Percentiles rank a stretch among this genome's conserved stretches.
These are phyloP conservation scores for Aleiodes sp. DNA, from an alignment of 1,140 invertebrate genomes.

Conservation along the genomic window DNA sequence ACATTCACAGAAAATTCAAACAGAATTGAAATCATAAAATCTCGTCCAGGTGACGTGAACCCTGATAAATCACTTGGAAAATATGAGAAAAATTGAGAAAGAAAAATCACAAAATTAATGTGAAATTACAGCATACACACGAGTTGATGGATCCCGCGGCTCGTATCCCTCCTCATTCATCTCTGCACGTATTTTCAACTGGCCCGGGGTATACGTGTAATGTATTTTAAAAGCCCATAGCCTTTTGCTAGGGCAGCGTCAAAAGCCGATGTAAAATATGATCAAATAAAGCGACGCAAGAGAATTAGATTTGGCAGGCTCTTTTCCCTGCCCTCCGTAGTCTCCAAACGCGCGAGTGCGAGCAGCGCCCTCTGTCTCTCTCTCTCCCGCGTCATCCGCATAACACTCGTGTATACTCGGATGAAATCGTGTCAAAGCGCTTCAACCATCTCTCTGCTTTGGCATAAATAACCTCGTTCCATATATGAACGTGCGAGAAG, in stretches of 20 bases:
- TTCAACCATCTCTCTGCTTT: slow-evolving; percentile 24
- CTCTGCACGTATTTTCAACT: slow-evolving; percentile 31
- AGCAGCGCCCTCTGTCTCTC: slow-evolving; percentile 34
- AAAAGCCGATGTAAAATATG: slow-evolving; percentile 58
- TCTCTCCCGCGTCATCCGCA: background rate
- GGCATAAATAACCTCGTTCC: background rate
- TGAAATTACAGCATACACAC: background rate
- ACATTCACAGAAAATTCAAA: too few species aligned
- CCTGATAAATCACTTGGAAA: background rate
- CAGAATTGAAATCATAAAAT: too few species aligned
- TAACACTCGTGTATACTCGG: slow-evolving; percentile 21
- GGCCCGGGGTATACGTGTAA: slow-evolving; percentile 43
- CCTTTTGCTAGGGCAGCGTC: slow-evolving; percentile 52
- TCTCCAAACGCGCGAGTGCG: too few species aligned
- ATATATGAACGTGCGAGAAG: background rate
- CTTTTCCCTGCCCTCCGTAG: slow-evolving; percentile 44
- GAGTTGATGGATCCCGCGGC: background rate
- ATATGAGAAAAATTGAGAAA: background rate
- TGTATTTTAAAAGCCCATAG: slow-evolving; percentile 58
- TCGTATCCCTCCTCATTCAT: too few species aligned
- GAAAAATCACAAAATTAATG: background rate
- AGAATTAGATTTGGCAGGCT: slow-evolving; percentile 54
- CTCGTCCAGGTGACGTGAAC: too few species aligned
- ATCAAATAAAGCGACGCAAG: slow-evolving; percentile 54
- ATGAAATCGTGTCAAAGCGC: slow-evolving; percentile 48